These are phyloP conservation scores for Schrankia costaestrigalis DNA, from an alignment of 2,888 invertebrate species.

Conservation along the genomic window DNA sequence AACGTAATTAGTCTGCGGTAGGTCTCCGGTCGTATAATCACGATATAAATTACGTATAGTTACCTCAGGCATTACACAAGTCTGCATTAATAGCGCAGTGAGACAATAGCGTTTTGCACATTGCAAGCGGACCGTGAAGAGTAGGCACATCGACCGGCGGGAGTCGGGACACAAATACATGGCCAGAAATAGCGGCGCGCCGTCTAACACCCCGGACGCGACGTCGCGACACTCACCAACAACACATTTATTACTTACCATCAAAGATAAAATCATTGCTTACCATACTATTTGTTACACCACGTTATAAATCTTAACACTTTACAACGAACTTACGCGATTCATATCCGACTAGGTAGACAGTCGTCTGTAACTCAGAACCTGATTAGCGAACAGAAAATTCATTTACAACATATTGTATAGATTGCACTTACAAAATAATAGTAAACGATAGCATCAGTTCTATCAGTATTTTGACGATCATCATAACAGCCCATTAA, in stretches of 20 bases:
- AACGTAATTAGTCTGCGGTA: no score
- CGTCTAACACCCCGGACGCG: constrained; percentile 64
- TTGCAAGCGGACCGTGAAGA: constrained; percentile 55
- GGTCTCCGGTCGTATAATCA: no score
- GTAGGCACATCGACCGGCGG: constrained; percentile 46
- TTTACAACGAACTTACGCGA: constrained; percentile 22
- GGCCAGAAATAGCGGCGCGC: constrained; percentile 67
- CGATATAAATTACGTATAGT: no score
- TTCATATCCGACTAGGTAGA: no score
- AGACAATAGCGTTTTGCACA: constrained; percentile 38
- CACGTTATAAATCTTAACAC: constrained; percentile 20
- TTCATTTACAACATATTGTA: no score
- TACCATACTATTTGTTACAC: constrained; percentile 34
- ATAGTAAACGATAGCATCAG: no score
- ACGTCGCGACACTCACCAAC: constrained; percentile 31
- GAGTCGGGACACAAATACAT: constrained; percentile 63
- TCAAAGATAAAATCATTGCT: no score
- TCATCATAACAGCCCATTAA: no score
- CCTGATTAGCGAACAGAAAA: no score
- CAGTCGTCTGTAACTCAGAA: no score
- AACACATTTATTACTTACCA: constrained; percentile 37
- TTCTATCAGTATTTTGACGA: no score
- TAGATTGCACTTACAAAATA: no score
- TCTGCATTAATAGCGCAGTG: constrained; percentile 23
- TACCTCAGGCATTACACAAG: constrained; percentile 3